Base-by-base conservation (phyloP, 2,797 vertebrate genomes). In the Carduelis carduelis region DNA sequence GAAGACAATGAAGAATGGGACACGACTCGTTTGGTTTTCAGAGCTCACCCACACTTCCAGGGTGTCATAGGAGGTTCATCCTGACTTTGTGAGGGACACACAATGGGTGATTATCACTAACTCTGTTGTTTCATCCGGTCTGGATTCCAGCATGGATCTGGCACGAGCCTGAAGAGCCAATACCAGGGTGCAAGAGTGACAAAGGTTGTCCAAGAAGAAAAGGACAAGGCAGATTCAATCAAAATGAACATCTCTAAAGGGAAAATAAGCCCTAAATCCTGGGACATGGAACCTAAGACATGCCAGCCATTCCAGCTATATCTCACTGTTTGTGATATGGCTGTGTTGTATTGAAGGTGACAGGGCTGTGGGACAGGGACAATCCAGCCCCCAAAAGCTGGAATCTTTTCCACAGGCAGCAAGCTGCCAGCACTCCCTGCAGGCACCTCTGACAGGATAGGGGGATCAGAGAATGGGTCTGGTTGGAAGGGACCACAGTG, bases 81-180 rank as follows among this genome's bases (percentile, higher is more conserved):
- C 78, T 7, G 0, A 37, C 77, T 91, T 87, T 50, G 23, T 77
- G 59, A 90, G 17, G 52, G 43, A 93, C 30, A 88, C 46, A 94
- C 93, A 95, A 88, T 77, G 91, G 85, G 78, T 74, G 79, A 89
- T 94, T 95, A 59, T 66, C 85, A 75, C 84, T 21, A 35, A 41
- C 14, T 8, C 74, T 64, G 49, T 11, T 85, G 49, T 23, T 70
- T 89, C 27, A 88, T 26, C 87, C 80, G 17, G 53, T 23, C 75
- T 93, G 35, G 71, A 41, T 77, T 90, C 65, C 63, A 57, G 47
- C 11, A 50, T 22, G 66, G 56, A 24, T 43, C 50, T 50, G 78
- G 57, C 56, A n/a, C 0, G 0, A 79, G 56, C 46, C 66, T 35
- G 37, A 72, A 14, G 3, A 78, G 26, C 26, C n/a, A 18, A 17